Base-by-base conservation (phyloP, 2,113 vertebrate species). In the Etia nguti region DNA sequence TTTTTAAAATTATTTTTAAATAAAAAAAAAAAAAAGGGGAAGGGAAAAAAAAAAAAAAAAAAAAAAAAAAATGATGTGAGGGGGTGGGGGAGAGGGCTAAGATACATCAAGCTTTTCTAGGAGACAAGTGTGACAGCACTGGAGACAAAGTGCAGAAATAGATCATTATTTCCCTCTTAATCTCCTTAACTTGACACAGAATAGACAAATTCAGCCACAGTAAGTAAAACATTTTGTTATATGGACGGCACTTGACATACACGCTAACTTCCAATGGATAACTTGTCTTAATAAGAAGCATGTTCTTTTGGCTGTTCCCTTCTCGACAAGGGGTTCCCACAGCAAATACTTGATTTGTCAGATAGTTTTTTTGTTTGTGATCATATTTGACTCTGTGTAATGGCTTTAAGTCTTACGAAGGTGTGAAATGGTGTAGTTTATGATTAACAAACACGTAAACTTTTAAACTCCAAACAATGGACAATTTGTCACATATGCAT, bases 281-380 rank as follows among this genome's bases (percentile, higher is more conserved):
- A 91, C 20, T 88, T 91, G 86, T 80, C 50, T 80, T 89, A 81
- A 90, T 86, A 82, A 73, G 50, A 87, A 68, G 38, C 34, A 65
- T 2, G 3, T 46, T 46, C 22, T 73, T 26, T 26, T 26, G 65
- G 65, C 13, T 46, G 22, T 43, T 73, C 38, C 2, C 5, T 26
- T 26, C 13, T 18, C 43, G 22, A 46, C 5, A 73, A 73, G 41
- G 1, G 3, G 22, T 73, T 73, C 38, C 12, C 38, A 73, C 38
- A 26, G 5, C 38, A 73, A 43, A 10, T 70, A 43, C 38, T 70
- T 70, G 38, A n/a, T n/a, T n/a, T n/a, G n/a, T n/a, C n/a, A n/a
- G 65, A 43, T n/a, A 24, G 12, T 43, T 38, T 43, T 38, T 62
- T 62, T 62, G 10, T 36, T 65, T 65, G 18, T 65, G 31, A 65